Percentiles rank a stretch among this genome's conserved stretches.
Evolutionary conservation across 2,113 vertebrate genomes (phyloP).

Genomic region (Nematolebias whitei): DNA sequence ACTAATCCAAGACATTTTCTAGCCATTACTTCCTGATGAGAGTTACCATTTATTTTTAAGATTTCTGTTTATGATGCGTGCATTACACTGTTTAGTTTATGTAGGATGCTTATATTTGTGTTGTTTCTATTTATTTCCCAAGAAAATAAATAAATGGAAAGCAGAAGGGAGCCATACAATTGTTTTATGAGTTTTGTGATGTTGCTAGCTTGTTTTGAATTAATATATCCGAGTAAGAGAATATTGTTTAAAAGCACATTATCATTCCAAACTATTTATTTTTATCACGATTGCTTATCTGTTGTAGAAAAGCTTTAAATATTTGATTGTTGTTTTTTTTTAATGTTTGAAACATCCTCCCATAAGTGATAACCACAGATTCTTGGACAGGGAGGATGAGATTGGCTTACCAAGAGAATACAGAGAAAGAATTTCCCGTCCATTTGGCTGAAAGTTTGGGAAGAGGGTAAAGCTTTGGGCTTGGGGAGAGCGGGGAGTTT

Average conservation of each 20-base stretch:
- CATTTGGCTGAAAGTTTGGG: slow-evolving; percentile 40
- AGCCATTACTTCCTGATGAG: too few relatives aligned
- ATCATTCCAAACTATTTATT: background rate
- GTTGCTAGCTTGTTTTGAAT: too few relatives aligned
- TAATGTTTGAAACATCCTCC: background rate
- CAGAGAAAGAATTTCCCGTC: slow-evolving; percentile 62
- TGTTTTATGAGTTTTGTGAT: too few relatives aligned
- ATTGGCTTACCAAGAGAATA: slow-evolving; percentile 1
- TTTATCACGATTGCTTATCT: background rate
- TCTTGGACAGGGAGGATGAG: slow-evolving; percentile 13
- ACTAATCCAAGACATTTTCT: background rate
- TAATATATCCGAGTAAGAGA: too few relatives aligned
- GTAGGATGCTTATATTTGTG: too few relatives aligned
- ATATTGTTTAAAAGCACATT: too few relatives aligned
- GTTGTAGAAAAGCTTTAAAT: background rate
- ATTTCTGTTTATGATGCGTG: background rate
- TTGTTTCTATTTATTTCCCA: too few relatives aligned
- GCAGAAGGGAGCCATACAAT: too few relatives aligned
- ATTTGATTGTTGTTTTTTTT: background rate
- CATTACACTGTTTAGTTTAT: too few relatives aligned
- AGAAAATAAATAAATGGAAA: too few relatives aligned
- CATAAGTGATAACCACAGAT: background rate
- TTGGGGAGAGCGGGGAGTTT: slow-evolving; percentile 49
- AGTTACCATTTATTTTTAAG: too few relatives aligned
- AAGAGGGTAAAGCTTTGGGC: slow-evolving; percentile 58